Base-by-base conservation (phyloP, 2,888 invertebrate genomes). In the Philopedon plagiatum region DNA sequence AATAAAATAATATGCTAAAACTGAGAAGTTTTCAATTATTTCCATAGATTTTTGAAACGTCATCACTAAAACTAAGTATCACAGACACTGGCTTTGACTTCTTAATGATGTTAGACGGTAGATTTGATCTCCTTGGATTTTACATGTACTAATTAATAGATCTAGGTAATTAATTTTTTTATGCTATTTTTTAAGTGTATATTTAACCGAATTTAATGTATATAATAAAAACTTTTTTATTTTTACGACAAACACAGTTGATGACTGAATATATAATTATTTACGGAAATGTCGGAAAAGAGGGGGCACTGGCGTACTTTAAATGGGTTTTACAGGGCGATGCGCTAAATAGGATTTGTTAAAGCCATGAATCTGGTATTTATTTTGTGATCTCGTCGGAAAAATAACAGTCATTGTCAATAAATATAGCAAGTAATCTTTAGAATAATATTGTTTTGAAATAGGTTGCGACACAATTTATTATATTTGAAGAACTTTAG, bases 291-390 rank as follows among this genome's bases (percentile, higher is more conserved):
- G 13, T 23, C 37, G 19, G 13, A 39, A 41, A 9, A 23, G 23
- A n/a, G 39, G 26, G 58, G 26, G 41, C 9, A 57, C 21, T 37
- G 57, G 34, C 18, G 21, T n/a, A n/a, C n/a, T 37, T 32, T 34
- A 37, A 58, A 58, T 58, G 57, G 57, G 26, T 21, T 58, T 39
- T 58, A 58, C 58, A 58, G 58, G 58, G 39, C 41, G 58, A 58
- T 41, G 41, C 39, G 11, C 21, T 4, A 41, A 58, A 58, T 41
- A 15, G 21, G 18, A 39, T 57, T 21, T 19, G 9, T 34, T 34
- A 21, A 19, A 18, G 13, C 19, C n/a, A 26, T 26, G 4, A 7
- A 7, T 26, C 7, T 26, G 13, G 4, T 2, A 13, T 2, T 37
- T 13, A 5, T 11, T 37, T 37, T 37, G 13, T 37, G n/a, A 39